Evolutionary conservation across 2,113 vertebrate species (phyloP), one percentile per base, ranked within the genome.

Genomic region (Rhabdomys dilectus): DNA sequence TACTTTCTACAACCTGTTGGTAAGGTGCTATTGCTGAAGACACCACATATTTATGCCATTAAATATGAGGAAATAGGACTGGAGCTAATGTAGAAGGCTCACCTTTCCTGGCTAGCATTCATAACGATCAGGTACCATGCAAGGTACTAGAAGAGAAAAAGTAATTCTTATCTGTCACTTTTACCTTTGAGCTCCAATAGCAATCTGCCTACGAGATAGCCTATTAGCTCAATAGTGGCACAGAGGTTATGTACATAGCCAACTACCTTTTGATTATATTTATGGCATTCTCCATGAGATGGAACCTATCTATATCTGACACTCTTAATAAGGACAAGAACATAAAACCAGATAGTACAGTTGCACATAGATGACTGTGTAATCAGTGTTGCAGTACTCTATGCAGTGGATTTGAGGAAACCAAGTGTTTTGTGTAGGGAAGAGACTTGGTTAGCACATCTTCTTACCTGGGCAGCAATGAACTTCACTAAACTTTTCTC

Each of bases 381-480:
- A 39, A 12, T 58, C 78, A 39, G 34, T 58, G 9, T 58, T 15
- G 21, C 10, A 5, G 11, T 39, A 22, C 80, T 39, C 17, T 11
- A 15, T 60, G 21, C 5, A 39, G 12, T 39, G n/a, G 22, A 84
- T 84, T 39, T 42, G 56, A 84, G n/a, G 21, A 82, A 26, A 84
- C n/a, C n/a, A 24, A 62, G 13, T 29, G 7, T 64, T 62, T 42
- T 62, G 53, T 42, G 24, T 42, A 6, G n/a, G 24, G 15, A 84
- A 9, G n/a, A 84, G 26, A 1, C n/a, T 84, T 29, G 4, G 15
- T 9, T 42, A 42, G 24, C 42, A 17, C 58, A 9, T 17, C 36
- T 13, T 60, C 7, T 19, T 39, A 45, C 0, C 0, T 84, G 24
- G 5, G n/a, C n/a, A 62, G 7, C 2, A 84, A 6, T 62, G 3